Percentiles rank a stretch among this genome's conserved stretches.
phyloP scores from a whole-genome alignment of 2,797 vertebrate species.

The Etheostoma perlongum region DNA sequence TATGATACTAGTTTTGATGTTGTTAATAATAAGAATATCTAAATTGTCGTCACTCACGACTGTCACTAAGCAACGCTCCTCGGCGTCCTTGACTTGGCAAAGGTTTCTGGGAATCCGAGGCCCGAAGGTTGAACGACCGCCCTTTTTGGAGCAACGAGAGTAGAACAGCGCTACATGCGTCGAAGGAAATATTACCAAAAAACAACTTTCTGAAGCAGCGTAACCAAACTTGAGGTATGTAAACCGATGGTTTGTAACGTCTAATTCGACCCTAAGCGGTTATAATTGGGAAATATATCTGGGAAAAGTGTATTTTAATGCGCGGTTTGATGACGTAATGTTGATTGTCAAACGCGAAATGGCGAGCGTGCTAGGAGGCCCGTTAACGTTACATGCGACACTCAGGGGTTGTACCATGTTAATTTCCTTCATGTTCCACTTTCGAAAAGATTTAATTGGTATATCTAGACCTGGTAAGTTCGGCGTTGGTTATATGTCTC shows the following conservation, averaged over 20 bases:
- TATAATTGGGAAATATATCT: constrained; percentile 59
- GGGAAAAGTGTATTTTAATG: constrained; percentile 92
- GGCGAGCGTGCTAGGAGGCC: constrained; percentile 82
- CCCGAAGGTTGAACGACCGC: constrained; percentile 80
- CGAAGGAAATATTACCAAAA: constrained; percentile 65
- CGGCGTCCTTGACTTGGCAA: constrained; percentile 70
- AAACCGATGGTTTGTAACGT: constrained; percentile 21
- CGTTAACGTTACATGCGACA: constrained; percentile 48
- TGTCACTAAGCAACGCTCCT: constrained; percentile 75
- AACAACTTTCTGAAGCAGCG: constrained; percentile 66
- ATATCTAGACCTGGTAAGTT: constrained; percentile 41
- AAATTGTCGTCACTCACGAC: not conserved
- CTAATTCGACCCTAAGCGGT: constrained; percentile 1
- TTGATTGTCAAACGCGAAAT: constrained; percentile 85
- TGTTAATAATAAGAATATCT: not conserved
- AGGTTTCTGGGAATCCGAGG: constrained; percentile 87
- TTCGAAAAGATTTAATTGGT: not conserved
- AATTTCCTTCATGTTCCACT: not conserved
- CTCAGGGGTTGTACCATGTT: not conserved
- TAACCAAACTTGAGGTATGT: constrained; percentile 74
- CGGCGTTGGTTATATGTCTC: accelerated
- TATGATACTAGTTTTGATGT: not conserved
- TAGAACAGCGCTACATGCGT: constrained; percentile 76
- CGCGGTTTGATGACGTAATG: constrained; percentile 97
- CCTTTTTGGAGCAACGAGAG: constrained; percentile 82